Evolutionary conservation across 2,797 vertebrate genomes (phyloP), one percentile per base, ranked within the genome.

Genomic region (Amphiprion clarkii): DNA sequence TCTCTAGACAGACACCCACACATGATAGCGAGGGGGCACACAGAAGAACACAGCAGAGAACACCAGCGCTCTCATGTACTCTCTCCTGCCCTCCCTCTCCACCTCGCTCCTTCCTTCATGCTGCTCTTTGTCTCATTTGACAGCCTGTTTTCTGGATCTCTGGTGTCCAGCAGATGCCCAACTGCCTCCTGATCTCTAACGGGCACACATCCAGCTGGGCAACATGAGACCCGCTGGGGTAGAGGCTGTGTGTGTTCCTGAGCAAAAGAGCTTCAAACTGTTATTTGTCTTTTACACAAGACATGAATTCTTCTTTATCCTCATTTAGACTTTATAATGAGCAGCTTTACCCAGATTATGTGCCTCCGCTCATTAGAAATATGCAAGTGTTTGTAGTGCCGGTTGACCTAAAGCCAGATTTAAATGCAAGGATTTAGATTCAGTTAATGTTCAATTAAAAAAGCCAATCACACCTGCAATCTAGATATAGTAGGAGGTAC

Each of bases 61-160:
- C 29, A 3, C 11, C 1, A 16, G 33, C 7, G 10, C 52, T 3
- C 78, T 61, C 62, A 14, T 46, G 48, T 2, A 66, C 80, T 84
- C 72, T 71, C 74, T 59, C 27, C 67, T 60, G 42, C 48, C 55
- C 64, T 72, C 6, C 14, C 13, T 69, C 74, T 71, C 57, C 49
- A 40, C 59, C 62, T 71, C 44, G 12, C 63, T 72, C 61, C 44
- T 31, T 72, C 61, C 33, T 60, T 65, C 72, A 70, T 60, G 56
- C 86, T 89, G 86, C 71, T 85, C 69, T 85, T 46, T 82, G 79
- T 89, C 87, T 84, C 29, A 0, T 66, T 62, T 88, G 84, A 87
- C 85, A 80, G 57, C 68, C 77, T 85, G 74, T 64, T 65, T 79
- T 77, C 16, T 19, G 4, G 33, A 12, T 64, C 68, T 74, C n/a